Conservation (phyloP, 2,888 invertebrate genomes). For the Embidobia sp. region DNA sequence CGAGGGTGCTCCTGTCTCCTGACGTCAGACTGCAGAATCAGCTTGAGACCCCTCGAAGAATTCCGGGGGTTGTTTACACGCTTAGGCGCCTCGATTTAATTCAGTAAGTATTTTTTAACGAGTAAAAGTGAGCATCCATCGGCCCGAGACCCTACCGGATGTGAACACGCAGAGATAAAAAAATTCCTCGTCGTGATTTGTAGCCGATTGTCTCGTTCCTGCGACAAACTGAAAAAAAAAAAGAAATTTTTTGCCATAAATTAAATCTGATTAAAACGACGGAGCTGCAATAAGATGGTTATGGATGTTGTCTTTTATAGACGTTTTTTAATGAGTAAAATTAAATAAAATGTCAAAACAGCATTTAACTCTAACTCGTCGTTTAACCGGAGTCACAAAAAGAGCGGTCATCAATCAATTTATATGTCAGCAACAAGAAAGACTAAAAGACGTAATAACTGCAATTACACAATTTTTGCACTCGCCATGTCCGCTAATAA, state of each 20-base stretch:
- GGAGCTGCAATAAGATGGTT: no score
- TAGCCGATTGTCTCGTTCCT: no score
- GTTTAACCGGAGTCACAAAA: slow-evolving; percentile 4
- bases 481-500: slow-evolving; percentile 12
- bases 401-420: slow-evolving; percentile 39
- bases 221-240: no score
- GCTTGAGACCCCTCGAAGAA: slow-evolving; percentile 63
- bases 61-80: slow-evolving; percentile 79
- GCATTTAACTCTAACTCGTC: neutral
- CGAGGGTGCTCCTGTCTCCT: slow-evolving; percentile 70
- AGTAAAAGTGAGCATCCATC: slow-evolving; percentile 66
- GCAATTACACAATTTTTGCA: slow-evolving; percentile 37
- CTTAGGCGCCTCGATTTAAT: slow-evolving; percentile 79
- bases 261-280: no score
- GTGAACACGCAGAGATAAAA: slow-evolving; percentile 20
- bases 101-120: slow-evolving; percentile 81
- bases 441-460: slow-evolving; percentile 24
- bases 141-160: slow-evolving; percentile 19
- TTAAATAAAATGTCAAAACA: slow-evolving; percentile 2
- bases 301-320: no score
- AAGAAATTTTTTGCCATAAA: no score
- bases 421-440: slow-evolving; percentile 37
- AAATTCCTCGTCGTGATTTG: neutral
- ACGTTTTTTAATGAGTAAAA: no score
- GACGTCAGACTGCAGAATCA: slow-evolving; percentile 54